A percentile compares a stretch with the other conserved stretches of the same genome.
Evolutionary conservation across 2,888 invertebrate genomes (phyloP).

Genomic region (Seladonia tumulorum): DNA sequence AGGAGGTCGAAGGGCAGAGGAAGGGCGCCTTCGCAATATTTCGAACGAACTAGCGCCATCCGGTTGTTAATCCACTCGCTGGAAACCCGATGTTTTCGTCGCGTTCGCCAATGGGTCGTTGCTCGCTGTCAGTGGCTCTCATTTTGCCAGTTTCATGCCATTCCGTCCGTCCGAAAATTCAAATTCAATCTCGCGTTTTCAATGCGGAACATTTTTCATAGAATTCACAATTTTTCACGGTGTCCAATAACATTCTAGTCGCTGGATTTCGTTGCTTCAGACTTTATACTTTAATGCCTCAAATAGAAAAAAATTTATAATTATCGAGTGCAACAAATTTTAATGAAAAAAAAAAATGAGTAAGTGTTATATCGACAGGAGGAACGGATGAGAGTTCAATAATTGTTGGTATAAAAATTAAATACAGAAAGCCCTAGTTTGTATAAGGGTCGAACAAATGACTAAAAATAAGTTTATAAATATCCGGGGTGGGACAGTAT

Average conservation of each 20-base stretch:
- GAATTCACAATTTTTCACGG: neutral
- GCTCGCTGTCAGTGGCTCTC: slow-evolving; percentile 67
- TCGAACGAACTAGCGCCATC: slow-evolving; percentile 69
- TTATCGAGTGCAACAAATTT: too few relatives aligned
- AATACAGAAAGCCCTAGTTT: too few relatives aligned
- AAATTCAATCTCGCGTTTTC: neutral
- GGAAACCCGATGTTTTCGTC: slow-evolving; percentile 73
- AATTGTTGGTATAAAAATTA: too few relatives aligned
- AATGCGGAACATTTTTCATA: neutral
- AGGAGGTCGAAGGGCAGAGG: slow-evolving; percentile 63
- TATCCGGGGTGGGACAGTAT: too few relatives aligned
- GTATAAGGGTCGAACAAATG: too few relatives aligned
- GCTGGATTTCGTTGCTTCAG: too few relatives aligned
- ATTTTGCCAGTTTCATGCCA: slow-evolving; percentile 29
- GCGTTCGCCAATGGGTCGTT: slow-evolving; percentile 68
- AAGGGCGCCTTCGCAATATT: slow-evolving; percentile 69
- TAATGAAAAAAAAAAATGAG: too few relatives aligned
- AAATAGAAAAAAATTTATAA: too few relatives aligned
- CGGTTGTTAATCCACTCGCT: slow-evolving; percentile 72
- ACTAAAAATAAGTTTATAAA: too few relatives aligned
- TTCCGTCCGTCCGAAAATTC: neutral
- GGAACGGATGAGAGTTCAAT: too few relatives aligned
- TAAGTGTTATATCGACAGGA: too few relatives aligned
- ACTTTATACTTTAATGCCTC: too few relatives aligned
- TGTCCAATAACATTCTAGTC: neutral